Evolutionary conservation across 2,797 vertebrate genomes (phyloP), one percentile per base, ranked within the genome.

Genomic region (Chelmon rostratus): DNA sequence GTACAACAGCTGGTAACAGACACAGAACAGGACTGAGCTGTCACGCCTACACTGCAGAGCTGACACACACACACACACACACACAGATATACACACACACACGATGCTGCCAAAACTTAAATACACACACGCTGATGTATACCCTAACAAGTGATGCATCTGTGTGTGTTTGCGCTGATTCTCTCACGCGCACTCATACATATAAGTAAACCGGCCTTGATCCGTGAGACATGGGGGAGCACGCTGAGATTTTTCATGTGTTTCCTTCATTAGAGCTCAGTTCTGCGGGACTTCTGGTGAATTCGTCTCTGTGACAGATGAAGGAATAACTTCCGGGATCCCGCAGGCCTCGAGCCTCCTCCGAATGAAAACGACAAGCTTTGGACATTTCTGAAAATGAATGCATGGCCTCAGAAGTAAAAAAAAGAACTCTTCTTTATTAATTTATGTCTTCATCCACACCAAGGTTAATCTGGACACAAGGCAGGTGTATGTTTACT

Each of bases 1-100:
- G 76, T 59, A 78, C 84, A 94, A 92, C 94, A 95, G 93, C 94
- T 94, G 94, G 87, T 87, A 82, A 87, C 79, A 89, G 91, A 93
- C 90, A 84, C 86, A 84, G 87, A 91, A 86, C 91, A 94, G 92
- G 91, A 80, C 91, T 73, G 84, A 92, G 92, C 92, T 94, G 92
- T 94, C 94, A 93, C 69, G 73, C 81, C 81, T 75, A 82, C 86
- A 82, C 87, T 69, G 37, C 75, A 83, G 67, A 83, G 70, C 75
- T 79, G 47, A 80, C 79, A 73, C 71, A 78, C 62, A 58, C 11
- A 65, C 67, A 73, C 33, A 69, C 63, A 76, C 38, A 65, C 50
- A 73, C 61, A 78, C 40, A 75, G 4, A 66, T 28, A 54, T 8
- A 56, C 12, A 46, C 28, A 18, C 44, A 46, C 15, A 49, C 47